A percentile compares a stretch with the other conserved stretches of the same genome.
These are phyloP conservation scores for Pluvialis apricaria DNA, from an alignment of 2,113 vertebrate species.

Conservation along the genomic window DNA sequence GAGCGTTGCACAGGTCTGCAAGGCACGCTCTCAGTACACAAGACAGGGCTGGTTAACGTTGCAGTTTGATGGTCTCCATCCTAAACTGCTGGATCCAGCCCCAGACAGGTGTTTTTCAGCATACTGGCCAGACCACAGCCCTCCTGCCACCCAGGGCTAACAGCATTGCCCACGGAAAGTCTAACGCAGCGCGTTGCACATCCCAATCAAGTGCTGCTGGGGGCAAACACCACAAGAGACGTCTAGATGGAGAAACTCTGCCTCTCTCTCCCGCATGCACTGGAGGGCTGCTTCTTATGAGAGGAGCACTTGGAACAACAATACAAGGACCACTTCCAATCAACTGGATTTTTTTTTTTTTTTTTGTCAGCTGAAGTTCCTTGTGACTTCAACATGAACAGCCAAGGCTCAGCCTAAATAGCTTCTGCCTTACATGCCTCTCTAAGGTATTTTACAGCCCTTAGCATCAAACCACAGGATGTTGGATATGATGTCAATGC, in stretches of 20 bases:
- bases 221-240: not conserved
- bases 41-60: rapidly evolving
- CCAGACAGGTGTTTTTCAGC: not conserved
- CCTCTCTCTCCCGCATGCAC: not conserved
- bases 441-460: not conserved
- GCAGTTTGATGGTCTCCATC: not conserved
- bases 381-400: not conserved
- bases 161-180: not conserved
- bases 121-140: not conserved
- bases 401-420: not conserved
- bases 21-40: not conserved
- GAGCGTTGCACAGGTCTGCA: not conserved
- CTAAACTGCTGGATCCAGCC: not conserved
- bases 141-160: not conserved
- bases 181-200: rapidly evolving
- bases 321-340: not conserved
- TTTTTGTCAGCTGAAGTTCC: not conserved
- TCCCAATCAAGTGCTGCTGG: not conserved
- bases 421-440: not conserved
- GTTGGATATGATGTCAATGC: not conserved
- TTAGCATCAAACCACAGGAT: not conserved
- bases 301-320: not conserved
- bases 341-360: not conserved
- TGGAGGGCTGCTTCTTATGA: not conserved
- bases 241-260: not conserved